Percentiles rank a stretch among this genome's conserved stretches.
These are phyloP conservation scores for Torymus texanus DNA, from an alignment of 2,888 invertebrate species.

Conservation along the genomic window DNA sequence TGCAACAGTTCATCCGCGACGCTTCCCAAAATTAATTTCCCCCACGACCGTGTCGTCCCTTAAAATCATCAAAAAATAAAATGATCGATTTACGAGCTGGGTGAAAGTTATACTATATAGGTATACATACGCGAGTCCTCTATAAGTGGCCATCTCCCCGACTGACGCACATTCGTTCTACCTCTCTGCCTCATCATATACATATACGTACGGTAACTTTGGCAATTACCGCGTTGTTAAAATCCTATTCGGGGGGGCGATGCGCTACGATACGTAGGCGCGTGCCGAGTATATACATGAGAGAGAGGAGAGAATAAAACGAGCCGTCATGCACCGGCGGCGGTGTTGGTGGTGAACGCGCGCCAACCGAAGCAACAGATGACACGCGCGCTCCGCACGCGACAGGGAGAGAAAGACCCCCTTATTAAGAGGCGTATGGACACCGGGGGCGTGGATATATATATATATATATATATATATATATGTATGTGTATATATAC, in stretches of 20 bases:
- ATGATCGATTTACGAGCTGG: constrained; percentile 45
- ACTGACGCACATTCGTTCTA: constrained; percentile 16
- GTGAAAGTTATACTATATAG: not conserved
- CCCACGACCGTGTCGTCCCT: not conserved
- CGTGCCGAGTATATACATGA: not conserved
- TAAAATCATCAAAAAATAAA: constrained; percentile 29
- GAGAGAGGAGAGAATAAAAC: not conserved
- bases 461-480: no score
- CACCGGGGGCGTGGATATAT: not conserved
- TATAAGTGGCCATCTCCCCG: constrained; percentile 25
- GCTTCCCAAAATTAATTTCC: constrained; percentile 41
- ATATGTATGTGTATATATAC: not conserved
- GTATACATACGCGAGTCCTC: no score
- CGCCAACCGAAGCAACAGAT: constrained; percentile 57
- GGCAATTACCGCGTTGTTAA: constrained; percentile 56
- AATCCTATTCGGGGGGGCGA: constrained; percentile 48
- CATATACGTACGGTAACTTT: constrained; percentile 8
- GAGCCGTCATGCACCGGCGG: constrained; percentile 41
- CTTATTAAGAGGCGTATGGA: constrained; percentile 54
- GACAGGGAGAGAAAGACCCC: constrained; percentile 27
- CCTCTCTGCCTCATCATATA: constrained; percentile 3
- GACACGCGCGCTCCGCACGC: constrained; percentile 51
- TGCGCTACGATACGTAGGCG: not conserved
- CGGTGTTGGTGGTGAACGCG: not conserved
- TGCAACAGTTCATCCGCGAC: no score